Evolutionary conservation across 2,888 invertebrate genomes (phyloP), one percentile per base, ranked within the genome.

Genomic region (Operophtera brumata): DNA sequence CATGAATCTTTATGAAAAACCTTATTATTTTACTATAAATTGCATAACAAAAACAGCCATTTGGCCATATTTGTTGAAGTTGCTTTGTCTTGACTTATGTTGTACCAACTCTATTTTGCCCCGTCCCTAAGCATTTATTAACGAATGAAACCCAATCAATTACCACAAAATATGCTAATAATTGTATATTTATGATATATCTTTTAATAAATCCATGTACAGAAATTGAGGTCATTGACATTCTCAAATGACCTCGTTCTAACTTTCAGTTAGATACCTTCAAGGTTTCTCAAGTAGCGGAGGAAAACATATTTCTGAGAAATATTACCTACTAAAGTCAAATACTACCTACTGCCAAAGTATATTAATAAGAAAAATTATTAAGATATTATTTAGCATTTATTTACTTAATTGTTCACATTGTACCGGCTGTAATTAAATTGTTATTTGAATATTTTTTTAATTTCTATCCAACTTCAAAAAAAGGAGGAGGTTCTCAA

Each of bases 11-110:
- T 41, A 6, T 20, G 12, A 6, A 5, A 34, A 44, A 34, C 5
- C 1, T 1, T 20, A 7, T 1, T 44, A 34, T n/a, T 3, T 39
- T 41, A 6, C 6, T 41, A 3, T 34, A 45, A 80, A 85, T 86
- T 87, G 85, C 84, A 81, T 86, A 86, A 86, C 80, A 70, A 61
- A 71, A 66, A 65, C 57, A 49, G 41, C 30, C 48, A 62, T 66
- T 71, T 75, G 70, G 78, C 79, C 83, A 79, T 82, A 66, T 78
- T 80, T 70, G 67, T 73, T 67, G 55, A 59, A 60, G 68, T 62
- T 75, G 67, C 80, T 80, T 84, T 85, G 85, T 84, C 71, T 72
- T 54, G 55, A 53, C 47, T 30, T 13, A 12, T 36, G 12, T 13
- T 36, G 12, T 36, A 13, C 13, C 36, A 32, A 34, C 11, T 34